Evolutionary conservation across 2,113 vertebrate genomes (phyloP), one percentile per base, ranked within the genome.

Genomic region (Cranoglanis bouderius): DNA sequence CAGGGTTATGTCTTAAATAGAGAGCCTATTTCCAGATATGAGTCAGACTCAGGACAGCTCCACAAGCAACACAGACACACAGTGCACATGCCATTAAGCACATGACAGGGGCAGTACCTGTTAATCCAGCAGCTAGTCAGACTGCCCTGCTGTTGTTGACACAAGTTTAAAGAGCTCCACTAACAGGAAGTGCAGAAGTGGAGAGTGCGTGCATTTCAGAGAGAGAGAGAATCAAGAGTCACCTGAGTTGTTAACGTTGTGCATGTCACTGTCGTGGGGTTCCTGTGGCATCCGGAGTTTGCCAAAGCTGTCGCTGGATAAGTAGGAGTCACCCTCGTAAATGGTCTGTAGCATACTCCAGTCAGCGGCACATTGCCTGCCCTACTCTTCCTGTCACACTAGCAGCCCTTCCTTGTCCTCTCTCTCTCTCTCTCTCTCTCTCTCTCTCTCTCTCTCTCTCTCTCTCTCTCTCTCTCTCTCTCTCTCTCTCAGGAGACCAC

Each of bases 261-360:
- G 98, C 97, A 98, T 98, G 96, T 78, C 90, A 70, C 96, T 95
- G 93, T 96, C 95, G 94, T 96, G 96, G 96, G 94, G 94, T 96
- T 95, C 95, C 93, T 96, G 95, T 75, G 86, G 77, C 96, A 96
- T 96, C 94, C 97, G 96, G 89, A 96, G 97, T 96, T 96, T 97
- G 93, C 97, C 95, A 95, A 97, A 96, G 93, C 96, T 95, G 96
- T 98, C 97, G 97, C 97, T 96, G 94, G 96, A 97, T 97, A 99
- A 98, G 97, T 96, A 98, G 93, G 96, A 99, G 97, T 99, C 98
- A 95, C 97, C 97, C 97, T 99, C 98, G 94, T 99, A 97, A 98
- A 99, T 99, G 94, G 98, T 99, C 97, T 99, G 98, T 97, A 99
- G 98, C 98, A 99, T 99, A 96, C 96, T 97, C 97, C 97, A 95